These are phyloP conservation scores for Tetramorium simillimum DNA, from an alignment of 1,140 invertebrate species.

Conservation along the genomic window DNA sequence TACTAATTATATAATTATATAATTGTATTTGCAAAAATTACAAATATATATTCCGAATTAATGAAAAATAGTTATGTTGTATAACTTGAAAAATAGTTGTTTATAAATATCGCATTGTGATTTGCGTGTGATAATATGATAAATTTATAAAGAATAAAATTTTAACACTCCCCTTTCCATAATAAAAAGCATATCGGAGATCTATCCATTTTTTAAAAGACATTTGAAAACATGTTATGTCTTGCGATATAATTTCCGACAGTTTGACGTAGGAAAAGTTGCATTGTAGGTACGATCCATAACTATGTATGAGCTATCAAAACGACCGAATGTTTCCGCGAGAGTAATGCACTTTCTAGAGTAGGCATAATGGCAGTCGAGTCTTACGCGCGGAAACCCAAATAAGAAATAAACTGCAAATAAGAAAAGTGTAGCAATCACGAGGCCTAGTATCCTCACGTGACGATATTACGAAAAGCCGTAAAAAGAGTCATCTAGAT, in stretches of 20 bases:
- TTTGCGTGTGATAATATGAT: neutral
- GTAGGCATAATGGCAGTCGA: neutral
- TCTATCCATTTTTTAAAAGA: neutral
- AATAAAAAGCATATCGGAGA: neutral
- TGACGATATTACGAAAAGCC: constrained; percentile 35
- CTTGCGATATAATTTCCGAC: constrained; percentile 4
- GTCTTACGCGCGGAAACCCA: neutral
- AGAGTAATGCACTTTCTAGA: constrained; percentile 20
- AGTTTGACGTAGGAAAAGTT: constrained; percentile 20
- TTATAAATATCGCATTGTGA: neutral
- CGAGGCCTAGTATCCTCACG: neutral
- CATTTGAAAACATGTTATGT: neutral
- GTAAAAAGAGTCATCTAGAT: constrained; percentile 59
- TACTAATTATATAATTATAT: too few species aligned
- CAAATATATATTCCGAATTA: neutral
- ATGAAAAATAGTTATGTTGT: neutral
- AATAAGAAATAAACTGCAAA: constrained; percentile 12
- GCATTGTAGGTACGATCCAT: neutral
- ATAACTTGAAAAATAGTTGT: neutral
- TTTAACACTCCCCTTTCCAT: neutral
- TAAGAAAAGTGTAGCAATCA: constrained; percentile 24
- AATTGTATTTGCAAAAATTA: neutral
- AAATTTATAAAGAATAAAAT: neutral
- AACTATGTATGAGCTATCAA: constrained; percentile 10
- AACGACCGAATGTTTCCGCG: constrained; percentile 14